phyloP scores from a whole-genome alignment of 2,797 vertebrate species.

The Xenentodon cancila region DNA sequence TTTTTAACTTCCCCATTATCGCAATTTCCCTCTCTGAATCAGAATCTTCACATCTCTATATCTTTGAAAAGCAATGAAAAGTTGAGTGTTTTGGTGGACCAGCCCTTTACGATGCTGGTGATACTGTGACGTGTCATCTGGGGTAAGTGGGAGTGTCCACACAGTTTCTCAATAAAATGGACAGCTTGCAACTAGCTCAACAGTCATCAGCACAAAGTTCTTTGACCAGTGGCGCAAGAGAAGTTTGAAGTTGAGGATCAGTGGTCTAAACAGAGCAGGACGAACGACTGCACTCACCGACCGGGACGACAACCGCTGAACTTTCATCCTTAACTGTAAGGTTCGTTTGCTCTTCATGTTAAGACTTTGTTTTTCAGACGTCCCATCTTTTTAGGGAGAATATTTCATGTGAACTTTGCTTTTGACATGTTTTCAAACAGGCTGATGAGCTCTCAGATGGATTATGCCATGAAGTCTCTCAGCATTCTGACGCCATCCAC shows the following conservation, averaged over 20 bases:
- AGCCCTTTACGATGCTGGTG: neutral
- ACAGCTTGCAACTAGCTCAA: slow-evolving; percentile 30
- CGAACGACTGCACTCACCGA: neutral
- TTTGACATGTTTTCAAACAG: neutral
- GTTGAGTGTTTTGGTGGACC: too few species aligned
- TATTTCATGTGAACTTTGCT: neutral
- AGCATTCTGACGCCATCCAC: slow-evolving; percentile 85
- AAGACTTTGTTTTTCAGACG: neutral
- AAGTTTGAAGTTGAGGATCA: neutral
- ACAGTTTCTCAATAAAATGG: slow-evolving; percentile 65
- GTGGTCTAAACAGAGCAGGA: slow-evolving; percentile 5
- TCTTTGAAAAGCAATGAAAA: too few species aligned
- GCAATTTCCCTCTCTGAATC: too few species aligned
- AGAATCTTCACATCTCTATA: too few species aligned
- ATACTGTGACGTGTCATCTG: neutral
- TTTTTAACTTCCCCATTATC: too few species aligned
- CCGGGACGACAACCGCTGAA: slow-evolving; percentile 3
- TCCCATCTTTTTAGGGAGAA: too few species aligned
- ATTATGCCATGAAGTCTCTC: slow-evolving; percentile 92
- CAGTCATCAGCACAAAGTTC: slow-evolving; percentile 77
- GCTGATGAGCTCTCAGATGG: slow-evolving; percentile 77
- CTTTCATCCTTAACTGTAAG: slow-evolving; percentile 15
- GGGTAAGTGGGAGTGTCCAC: slow-evolving; percentile 33
- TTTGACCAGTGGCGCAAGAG: slow-evolving; percentile 61
- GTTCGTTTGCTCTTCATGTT: neutral